Base-by-base conservation (phyloP, 2,797 vertebrate species). In the Etheostoma perlongum region DNA sequence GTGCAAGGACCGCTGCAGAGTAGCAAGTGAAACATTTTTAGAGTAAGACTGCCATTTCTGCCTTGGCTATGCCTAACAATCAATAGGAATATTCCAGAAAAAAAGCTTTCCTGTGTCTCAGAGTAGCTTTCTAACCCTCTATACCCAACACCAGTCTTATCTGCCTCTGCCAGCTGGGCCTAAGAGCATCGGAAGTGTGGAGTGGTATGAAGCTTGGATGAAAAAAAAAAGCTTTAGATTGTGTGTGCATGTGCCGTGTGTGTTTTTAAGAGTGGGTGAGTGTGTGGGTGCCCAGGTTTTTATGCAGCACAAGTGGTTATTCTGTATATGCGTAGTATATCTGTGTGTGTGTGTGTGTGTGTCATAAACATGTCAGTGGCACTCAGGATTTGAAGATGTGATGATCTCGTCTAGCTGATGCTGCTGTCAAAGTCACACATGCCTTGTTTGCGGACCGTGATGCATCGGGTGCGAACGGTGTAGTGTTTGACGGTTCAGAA, bases 121-220 rank as follows among this genome's bases (percentile, higher is more conserved):
- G 67, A 86, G 87, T 74, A 85, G 89, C 79, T 84, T 59, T 66
- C 63, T 63, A 81, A 85, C 85, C 84, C 74, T 73, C 57, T 68
- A 69, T 85, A 88, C 79, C 85, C 74, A 74, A 76, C 84, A 72
- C 51, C 65, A 4, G 79, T 77, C 89, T 94, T 92, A 93, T 93
- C 91, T 85, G 78, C 44, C 44, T 79, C 80, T 85, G 68, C 86
- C 92, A 92, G 89, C 89, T 81, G 84, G 82, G 84, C 81, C 54
- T 78, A 58, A 49, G 55, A 76, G 77, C 81, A 85, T 85, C 86
- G 84, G 40, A 84, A 73, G 72, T 87, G 69, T 55, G 77, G 71
- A 84, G 79, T 74, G 61, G 58, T 78, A 71, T 72, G 76, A 83
- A 81, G 78, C 74, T 52, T 55, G 63, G 71, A 72, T 75, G 36